These are phyloP conservation scores for Nebria salina DNA, from an alignment of 2,888 invertebrate species.

Conservation along the genomic window DNA sequence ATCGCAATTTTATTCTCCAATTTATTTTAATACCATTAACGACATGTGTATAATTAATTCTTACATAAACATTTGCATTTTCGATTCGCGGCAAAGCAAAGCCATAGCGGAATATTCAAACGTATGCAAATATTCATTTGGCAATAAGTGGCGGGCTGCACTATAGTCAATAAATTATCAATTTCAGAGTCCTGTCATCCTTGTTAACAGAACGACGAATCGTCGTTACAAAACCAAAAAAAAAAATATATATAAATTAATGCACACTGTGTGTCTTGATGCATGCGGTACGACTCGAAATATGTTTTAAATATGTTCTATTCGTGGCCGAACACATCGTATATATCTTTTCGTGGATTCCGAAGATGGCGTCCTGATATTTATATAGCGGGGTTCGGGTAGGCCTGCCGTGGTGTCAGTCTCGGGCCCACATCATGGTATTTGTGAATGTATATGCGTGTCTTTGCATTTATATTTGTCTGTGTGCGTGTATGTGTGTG, in stretches of 20 bases:
- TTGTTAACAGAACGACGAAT: constrained; percentile 27
- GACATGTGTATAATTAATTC: constrained; percentile 30
- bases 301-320: constrained; percentile 45
- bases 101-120: constrained; percentile 28
- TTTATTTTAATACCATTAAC: constrained; percentile 19
- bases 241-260: constrained; percentile 8
- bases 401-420: constrained; percentile 25
- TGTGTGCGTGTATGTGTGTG: constrained; percentile 3
- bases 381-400: constrained; percentile 35
- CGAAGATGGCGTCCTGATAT: constrained; percentile 30
- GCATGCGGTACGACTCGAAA: constrained; percentile 20
- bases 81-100: constrained; percentile 14
- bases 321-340: constrained; percentile 39
- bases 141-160: constrained; percentile 20
- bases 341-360: constrained; percentile 34
- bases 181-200: constrained; percentile 26
- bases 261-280: not conserved
- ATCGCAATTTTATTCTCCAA: not conserved
- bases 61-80: constrained; percentile 35
- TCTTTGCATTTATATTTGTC: not conserved
- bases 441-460: not conserved
- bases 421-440: constrained; percentile 4
- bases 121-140: constrained; percentile 35
- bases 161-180: constrained; percentile 10
- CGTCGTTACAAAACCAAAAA: constrained; percentile 13